These are phyloP conservation scores for Lepidurus couesii DNA, from an alignment of 1,140 invertebrate species.

Conservation along the genomic window DNA sequence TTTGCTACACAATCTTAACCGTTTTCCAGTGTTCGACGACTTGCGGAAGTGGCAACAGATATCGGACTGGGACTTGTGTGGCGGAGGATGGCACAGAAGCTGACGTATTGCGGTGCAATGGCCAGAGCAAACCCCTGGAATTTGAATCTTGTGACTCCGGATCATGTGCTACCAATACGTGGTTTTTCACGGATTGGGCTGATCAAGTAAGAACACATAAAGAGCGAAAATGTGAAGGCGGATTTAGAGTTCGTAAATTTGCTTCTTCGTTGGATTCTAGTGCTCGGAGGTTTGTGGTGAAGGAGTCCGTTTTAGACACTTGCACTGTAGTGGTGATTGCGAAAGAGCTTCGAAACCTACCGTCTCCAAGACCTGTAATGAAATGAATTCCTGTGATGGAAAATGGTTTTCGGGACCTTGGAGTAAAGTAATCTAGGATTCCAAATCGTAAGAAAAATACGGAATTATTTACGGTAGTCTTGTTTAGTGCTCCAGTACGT, in stretches of 20 bases:
- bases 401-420: conserved; percentile 5
- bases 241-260: too few relatives aligned
- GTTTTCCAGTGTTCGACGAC: neutral
- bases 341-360: neutral
- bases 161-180: neutral
- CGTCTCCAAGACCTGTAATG: neutral
- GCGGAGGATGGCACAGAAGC: neutral
- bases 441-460: neutral
- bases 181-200: neutral
- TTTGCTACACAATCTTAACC: neutral
- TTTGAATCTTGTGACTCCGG: neutral
- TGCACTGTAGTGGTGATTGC: neutral
- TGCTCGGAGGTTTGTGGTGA: neutral
- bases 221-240: neutral
- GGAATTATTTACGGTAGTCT: neutral
- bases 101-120: neutral
- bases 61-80: neutral
- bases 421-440: neutral
- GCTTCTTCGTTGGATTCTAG: too few relatives aligned
- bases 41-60: conserved; percentile 4
- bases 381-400: neutral
- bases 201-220: neutral
- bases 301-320: neutral
- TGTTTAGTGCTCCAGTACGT: neutral
- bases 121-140: neutral